These are phyloP conservation scores for Ameiurus melas DNA, from an alignment of 2,113 vertebrate species.

Conservation along the genomic window DNA sequence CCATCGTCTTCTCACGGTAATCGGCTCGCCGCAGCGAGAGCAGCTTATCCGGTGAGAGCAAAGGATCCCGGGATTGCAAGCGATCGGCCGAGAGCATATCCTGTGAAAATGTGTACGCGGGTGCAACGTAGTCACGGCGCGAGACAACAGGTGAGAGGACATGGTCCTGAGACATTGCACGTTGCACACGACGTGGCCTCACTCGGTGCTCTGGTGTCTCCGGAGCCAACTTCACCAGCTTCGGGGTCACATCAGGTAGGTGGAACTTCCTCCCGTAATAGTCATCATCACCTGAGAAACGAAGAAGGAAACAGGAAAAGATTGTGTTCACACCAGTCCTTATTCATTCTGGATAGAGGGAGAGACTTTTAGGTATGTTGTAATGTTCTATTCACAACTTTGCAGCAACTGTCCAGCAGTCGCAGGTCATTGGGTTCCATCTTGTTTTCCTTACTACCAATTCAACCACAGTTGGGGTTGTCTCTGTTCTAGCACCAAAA, in stretches of 20 bases:
- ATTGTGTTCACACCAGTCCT: background rate
- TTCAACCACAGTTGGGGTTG: too few species aligned
- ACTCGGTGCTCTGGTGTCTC: conserved; percentile 66
- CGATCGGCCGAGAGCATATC: conserved; percentile 92
- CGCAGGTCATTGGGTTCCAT: background rate
- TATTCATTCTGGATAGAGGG: background rate
- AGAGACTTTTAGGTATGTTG: background rate
- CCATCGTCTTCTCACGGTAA: conserved; percentile 90
- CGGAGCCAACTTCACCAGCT: conserved; percentile 87
- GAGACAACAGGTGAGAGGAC: conserved; percentile 85
- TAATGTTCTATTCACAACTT: background rate
- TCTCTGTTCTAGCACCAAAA: background rate
- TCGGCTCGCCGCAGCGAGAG: conserved; percentile 77
- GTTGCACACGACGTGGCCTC: conserved; percentile 80
- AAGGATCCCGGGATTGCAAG: conserved; percentile 93
- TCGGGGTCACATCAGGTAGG: conserved; percentile 81
- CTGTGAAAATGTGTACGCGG: conserved; percentile 81
- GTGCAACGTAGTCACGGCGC: conserved; percentile 80
- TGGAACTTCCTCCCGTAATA: conserved; percentile 90
- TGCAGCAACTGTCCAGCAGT: background rate
- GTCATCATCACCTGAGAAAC: conserved; percentile 83
- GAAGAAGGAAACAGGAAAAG: background rate
- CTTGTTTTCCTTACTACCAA: background rate
- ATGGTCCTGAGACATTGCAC: conserved; percentile 97
- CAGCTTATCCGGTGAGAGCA: conserved; percentile 88